A percentile compares a stretch with the other conserved stretches of the same genome.
Conservation (phyloP, 2,113 vertebrate genomes). For the Myodes glareolus region DNA sequence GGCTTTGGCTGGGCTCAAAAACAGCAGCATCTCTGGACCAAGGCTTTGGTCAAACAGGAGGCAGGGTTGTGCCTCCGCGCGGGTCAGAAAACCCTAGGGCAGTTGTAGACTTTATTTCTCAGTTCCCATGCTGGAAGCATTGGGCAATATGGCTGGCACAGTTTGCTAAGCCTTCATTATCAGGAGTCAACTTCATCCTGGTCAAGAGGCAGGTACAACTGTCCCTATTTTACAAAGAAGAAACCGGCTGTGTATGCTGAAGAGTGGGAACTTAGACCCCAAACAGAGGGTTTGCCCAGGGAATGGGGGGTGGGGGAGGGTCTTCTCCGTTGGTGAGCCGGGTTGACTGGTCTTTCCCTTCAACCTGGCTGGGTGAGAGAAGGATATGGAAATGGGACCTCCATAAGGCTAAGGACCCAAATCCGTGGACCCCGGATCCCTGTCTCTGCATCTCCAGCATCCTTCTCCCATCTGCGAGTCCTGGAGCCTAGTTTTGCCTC, state of each 20-base stretch:
- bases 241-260: not conserved
- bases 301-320: no score
- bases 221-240: not conserved
- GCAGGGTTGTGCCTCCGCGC: not conserved
- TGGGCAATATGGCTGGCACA: not conserved
- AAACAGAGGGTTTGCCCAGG: not conserved
- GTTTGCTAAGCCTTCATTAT: not conserved
- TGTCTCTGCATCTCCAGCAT: not conserved
- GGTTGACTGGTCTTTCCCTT: not conserved
- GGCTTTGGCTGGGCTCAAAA: not conserved
- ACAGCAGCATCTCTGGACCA: not conserved
- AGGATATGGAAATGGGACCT: not conserved
- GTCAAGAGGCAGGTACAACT: not conserved
- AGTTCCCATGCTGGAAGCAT: not conserved
- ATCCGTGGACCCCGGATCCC: not conserved
- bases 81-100: not conserved
- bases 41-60: not conserved
- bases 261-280: not conserved
- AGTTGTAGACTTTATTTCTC: not conserved
- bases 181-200: not conserved
- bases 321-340: not conserved
- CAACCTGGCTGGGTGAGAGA: not conserved
- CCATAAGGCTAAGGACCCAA: not conserved
- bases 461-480: no score
- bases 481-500: not conserved